Percentiles rank a stretch among this genome's conserved stretches.
Conservation (phyloP, 1,140 invertebrate genomes). For the Leptinotarsa defecta region DNA sequence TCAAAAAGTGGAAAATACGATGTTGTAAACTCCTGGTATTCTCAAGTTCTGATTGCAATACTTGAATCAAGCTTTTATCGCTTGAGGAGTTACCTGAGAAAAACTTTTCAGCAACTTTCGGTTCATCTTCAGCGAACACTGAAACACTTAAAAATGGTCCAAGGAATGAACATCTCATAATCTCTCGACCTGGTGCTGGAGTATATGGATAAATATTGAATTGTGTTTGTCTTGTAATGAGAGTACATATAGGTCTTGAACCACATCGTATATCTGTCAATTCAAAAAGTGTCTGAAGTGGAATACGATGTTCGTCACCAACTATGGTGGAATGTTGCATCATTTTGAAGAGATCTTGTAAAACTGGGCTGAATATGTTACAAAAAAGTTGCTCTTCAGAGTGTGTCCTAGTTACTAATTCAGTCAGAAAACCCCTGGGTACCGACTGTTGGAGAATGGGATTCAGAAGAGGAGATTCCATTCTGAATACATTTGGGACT, state of each 20-base stretch:
- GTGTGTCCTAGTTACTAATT: conserved; percentile 65
- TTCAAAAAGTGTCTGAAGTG: conserved; percentile 66
- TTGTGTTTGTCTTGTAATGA: conserved; percentile 74
- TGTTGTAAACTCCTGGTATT: conserved; percentile 73
- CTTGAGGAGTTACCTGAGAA: conserved; percentile 62
- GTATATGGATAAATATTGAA: conserved; percentile 77
- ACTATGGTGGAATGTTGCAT: conserved; percentile 75
- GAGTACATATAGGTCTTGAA: conserved; percentile 75
- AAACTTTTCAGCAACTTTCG: conserved; percentile 69
- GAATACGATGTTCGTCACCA: conserved; percentile 71
- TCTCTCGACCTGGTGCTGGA: conserved; percentile 76
- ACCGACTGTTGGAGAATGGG: conserved; percentile 68
- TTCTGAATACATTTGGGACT: conserved; percentile 30
- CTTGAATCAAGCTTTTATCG: conserved; percentile 65
- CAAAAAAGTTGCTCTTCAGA: conserved; percentile 62
- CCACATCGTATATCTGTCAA: conserved; percentile 72
- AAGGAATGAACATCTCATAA: conserved; percentile 80
- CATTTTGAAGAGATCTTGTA: conserved; percentile 69
- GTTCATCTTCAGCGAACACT: conserved; percentile 91
- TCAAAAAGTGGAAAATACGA: conserved; percentile 80
- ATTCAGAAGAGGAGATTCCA: conserved; percentile 61
- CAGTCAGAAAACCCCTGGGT: conserved; percentile 70
- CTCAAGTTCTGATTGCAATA: conserved; percentile 75
- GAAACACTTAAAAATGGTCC: conserved; percentile 90
- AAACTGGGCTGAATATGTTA: conserved; percentile 72